Base-by-base conservation (phyloP, 2,113 vertebrate genomes). In the Rhipidura dahli region DNA sequence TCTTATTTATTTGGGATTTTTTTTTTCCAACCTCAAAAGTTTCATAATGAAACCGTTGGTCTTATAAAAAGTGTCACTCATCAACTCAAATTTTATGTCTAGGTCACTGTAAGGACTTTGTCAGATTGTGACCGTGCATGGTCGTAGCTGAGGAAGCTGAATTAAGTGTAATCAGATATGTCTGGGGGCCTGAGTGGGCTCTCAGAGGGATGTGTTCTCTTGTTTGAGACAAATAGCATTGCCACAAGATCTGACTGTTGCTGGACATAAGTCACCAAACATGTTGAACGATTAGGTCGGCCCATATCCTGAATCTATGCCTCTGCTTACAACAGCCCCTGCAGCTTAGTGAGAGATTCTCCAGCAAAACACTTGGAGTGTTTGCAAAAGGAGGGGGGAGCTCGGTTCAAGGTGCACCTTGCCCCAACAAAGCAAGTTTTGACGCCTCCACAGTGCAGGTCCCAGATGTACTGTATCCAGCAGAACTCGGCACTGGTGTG, bases 11-110 rank as follows among this genome's bases (percentile, higher is more conserved):
- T 95, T 73, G 77, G 79, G 66, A 53, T 68, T 71, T 83, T 76
- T 81, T 88, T 90, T 83, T 91, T 65, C 78, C 93, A 88, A 49
- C 82, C 90, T 80, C 89, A 95, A 24, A 93, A 82, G 64, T 93
- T 95, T 95, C 87, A 91, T 83, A 91, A 96, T 90, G 81, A 90
- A 94, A 92, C 50, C 73, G 65, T 69, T 83, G 75, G 56, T 89
- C 65, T 93, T 94, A 66, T 42, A 93, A 94, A 95, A 90, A 72
- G 45, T 35, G 76, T 80, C 80, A 84, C 66, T 91, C 81, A 35
- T 83, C 89, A 91, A 93, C n/a, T 61, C 49, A 91, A 76, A 94
- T 90, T 84, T 95, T 94, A 83, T 57, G 68, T 51, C 50, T 66
- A 89, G 94, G 75, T 78, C 91, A 93, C 57, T 42, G 51, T 61